Percentiles rank a stretch among this genome's conserved stretches.
These are phyloP conservation scores for Ruditapes philippinarum DNA, from an alignment of 1,140 invertebrate genomes.

Conservation along the genomic window DNA sequence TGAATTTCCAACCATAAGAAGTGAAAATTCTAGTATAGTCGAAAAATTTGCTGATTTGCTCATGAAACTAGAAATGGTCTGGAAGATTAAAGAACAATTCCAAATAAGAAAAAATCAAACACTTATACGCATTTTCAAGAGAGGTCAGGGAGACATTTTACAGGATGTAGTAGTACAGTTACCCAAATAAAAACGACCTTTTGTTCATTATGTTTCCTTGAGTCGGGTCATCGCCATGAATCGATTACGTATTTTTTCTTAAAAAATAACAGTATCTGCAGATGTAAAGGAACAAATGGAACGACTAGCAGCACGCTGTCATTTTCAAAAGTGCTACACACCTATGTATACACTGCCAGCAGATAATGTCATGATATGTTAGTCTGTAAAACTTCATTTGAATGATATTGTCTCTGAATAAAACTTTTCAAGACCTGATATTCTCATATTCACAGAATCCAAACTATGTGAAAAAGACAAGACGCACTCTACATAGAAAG, in stretches of 20 bases:
- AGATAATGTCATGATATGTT: neutral
- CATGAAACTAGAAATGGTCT: constrained; percentile 43
- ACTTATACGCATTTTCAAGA: constrained; percentile 27
- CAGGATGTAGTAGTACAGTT: constrained; percentile 23
- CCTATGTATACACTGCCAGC: constrained; percentile 4
- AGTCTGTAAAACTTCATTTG: constrained; percentile 33
- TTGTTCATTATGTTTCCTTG: constrained; percentile 53
- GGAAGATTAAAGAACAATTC: constrained; percentile 5
- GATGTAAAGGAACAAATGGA: constrained; percentile 25
- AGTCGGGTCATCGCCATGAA: constrained; percentile 42
- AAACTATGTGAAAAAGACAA: constrained; percentile 19
- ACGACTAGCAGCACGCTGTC: neutral
- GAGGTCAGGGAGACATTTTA: constrained; percentile 40
- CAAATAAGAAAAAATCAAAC: constrained; percentile 14
- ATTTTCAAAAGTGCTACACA: neutral
- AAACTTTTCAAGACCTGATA: constrained; percentile 23
- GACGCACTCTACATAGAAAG: neutral
- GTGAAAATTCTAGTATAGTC: neutral
- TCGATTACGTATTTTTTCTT: constrained; percentile 14
- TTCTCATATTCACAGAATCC: constrained; percentile 20
- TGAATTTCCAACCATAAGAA: neutral
- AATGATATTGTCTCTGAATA: constrained; percentile 21
- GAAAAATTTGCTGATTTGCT: constrained; percentile 32
- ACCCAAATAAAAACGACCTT: constrained; percentile 20
- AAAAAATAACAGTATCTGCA: constrained; percentile 43